Conservation (phyloP, 2,888 invertebrate species). For the Eucera pruinosa region DNA sequence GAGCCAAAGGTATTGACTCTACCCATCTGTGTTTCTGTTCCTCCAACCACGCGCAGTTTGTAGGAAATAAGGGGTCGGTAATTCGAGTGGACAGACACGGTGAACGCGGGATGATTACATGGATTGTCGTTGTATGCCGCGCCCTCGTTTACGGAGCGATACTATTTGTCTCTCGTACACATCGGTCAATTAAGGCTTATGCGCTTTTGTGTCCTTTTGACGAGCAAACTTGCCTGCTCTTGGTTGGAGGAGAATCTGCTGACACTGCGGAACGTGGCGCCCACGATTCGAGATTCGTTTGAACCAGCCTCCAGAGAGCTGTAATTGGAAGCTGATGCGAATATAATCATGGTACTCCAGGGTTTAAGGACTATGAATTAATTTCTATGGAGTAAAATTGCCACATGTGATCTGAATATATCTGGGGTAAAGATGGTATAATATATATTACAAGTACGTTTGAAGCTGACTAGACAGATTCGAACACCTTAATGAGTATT, state of each 20-base stretch:
- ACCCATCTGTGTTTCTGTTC: slow-evolving; percentile 18
- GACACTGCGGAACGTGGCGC: slow-evolving; percentile 28
- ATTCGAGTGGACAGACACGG: slow-evolving; percentile 44
- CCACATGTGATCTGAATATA: too few relatives aligned
- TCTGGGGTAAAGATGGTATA: too few relatives aligned
- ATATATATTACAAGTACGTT: too few relatives aligned
- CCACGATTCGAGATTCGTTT: slow-evolving; percentile 39
- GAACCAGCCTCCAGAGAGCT: not conserved
- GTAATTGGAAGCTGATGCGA: slow-evolving; percentile 31
- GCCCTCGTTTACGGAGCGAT: slow-evolving; percentile 56
- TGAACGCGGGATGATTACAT: slow-evolving; percentile 48
- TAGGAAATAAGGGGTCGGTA: slow-evolving; percentile 45
- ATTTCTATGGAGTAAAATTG: not conserved
- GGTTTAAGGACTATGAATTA: slow-evolving; percentile 2
- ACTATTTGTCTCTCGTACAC: slow-evolving; percentile 61
- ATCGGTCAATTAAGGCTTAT: slow-evolving; percentile 65
- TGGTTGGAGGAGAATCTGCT: slow-evolving; percentile 32
- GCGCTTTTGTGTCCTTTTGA: slow-evolving; percentile 65
- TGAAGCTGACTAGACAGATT: too few relatives aligned
- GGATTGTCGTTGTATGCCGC: slow-evolving; percentile 38
- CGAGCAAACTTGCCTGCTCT: slow-evolving; percentile 56
- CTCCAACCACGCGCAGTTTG: slow-evolving; percentile 13
- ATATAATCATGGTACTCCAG: slow-evolving; percentile 23
- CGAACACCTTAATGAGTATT: too few relatives aligned
- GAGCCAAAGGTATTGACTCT: slow-evolving; percentile 1